Base-by-base conservation (phyloP, 1,140 invertebrate genomes). In the Dreissena rostriformis region DNA sequence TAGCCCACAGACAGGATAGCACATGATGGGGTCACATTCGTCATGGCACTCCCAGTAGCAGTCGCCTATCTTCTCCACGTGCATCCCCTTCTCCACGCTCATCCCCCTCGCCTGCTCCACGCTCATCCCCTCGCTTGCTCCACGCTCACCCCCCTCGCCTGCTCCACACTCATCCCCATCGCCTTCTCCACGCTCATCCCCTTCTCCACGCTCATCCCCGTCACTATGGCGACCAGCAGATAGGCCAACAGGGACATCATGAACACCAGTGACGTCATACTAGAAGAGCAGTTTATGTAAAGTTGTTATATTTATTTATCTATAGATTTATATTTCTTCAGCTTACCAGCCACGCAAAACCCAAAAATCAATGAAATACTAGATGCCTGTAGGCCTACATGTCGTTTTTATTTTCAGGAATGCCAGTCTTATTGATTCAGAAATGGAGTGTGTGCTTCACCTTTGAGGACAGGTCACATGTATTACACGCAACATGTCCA, bases 1-100 rank as follows among this genome's bases (percentile, higher is more conserved):
- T 63, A 7, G 6, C 52, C 61, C 73, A 75, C 73, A 75, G 24
- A 2, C 6, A 28, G 24, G 22, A 22, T 24, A 29, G 29, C 73
- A 75, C 7, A 29, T 26, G 57, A 4, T 6, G 12, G 73, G 53
- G 24, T 75, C 73, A 61, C 73, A 75, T 4, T 28, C 24, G 28
- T 75, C 55, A 0, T 14, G 22, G 29, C 73, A 75, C 22, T 61
- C 49, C 24, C 26, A 75, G 53, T 75, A 75, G 52, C 73, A 75
- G 39, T 61, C 6, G 1, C 73, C 73, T 17, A 57, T 28, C 28
- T 75, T 75, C 19, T 57, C 53, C 53, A 57, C 12, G 53, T 57
- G 19, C 53, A 57, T 57, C 53, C 12, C 53, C 53, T n/a, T n/a
- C 53, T 57, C 19, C 12, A 57, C 12, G 53, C 53, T 19, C 19